A percentile compares a stretch with the other conserved stretches of the same genome.
These are phyloP conservation scores for Centropyge bicolor DNA, from an alignment of 2,797 vertebrate genomes.

Conservation along the genomic window DNA sequence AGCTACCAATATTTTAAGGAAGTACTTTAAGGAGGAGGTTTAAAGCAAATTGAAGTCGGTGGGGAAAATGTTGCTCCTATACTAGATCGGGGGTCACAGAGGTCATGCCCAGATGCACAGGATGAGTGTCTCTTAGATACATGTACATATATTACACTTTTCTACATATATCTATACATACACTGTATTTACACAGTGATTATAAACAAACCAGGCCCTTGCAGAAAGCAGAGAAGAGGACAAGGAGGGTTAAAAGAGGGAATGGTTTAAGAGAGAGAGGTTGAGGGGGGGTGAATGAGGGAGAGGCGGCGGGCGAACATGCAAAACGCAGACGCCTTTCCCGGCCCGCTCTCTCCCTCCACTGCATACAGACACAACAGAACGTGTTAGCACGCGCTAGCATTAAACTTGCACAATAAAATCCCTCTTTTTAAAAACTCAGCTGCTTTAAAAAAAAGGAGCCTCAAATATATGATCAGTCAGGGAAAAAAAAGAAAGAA, in stretches of 20 bases:
- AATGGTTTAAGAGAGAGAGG: constrained; percentile 40
- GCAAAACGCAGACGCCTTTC: constrained; percentile 74
- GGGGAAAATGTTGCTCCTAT: constrained; percentile 45
- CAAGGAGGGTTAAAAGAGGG: constrained; percentile 50
- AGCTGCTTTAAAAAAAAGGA: constrained; percentile 74
- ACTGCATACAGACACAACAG: constrained; percentile 75
- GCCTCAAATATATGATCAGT: constrained; percentile 70
- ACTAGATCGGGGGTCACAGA: constrained; percentile 55
- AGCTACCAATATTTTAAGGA: constrained; percentile 51
- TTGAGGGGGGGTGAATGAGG: constrained; percentile 38
- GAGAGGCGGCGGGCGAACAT: constrained; percentile 77
- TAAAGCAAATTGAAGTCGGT: constrained; percentile 26
- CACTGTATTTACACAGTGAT: constrained; percentile 84
- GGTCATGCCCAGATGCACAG: constrained; percentile 75
- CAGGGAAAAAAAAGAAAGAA: constrained; percentile 36
- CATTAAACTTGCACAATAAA: constrained; percentile 77
- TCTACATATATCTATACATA: constrained; percentile 84
- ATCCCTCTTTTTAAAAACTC: constrained; percentile 68
- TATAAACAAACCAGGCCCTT: constrained; percentile 81
- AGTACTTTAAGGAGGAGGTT: constrained; percentile 40
- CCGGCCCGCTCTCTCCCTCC: constrained; percentile 57
- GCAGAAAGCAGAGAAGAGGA: constrained; percentile 70
- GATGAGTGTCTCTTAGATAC: constrained; percentile 83
- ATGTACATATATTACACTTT: constrained; percentile 86
- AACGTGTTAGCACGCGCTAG: constrained; percentile 55